Base-by-base conservation (phyloP, 2,113 vertebrate species). In the Crotophaga sulcirostris region DNA sequence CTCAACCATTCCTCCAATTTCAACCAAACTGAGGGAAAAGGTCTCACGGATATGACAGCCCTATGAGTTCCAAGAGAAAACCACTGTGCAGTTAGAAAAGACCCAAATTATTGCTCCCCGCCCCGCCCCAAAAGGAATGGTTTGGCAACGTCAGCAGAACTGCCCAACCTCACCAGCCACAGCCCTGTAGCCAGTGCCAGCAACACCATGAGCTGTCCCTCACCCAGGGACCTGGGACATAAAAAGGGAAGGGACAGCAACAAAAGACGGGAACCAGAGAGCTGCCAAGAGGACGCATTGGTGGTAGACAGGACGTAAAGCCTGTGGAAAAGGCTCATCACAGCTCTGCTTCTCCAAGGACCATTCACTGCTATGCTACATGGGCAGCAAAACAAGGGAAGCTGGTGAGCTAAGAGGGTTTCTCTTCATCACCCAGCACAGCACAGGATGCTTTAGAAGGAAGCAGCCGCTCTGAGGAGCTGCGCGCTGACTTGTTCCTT, bases 161-260 rank as follows among this genome's bases (percentile, higher is more conserved):
- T 0, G 0, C 67, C 34, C 75, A 44, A n/a, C 28, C 49, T 34
- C 0, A 0, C 58, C 1, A 9, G 88, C 42, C 14, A 1, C n/a
- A 42, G 80, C 45, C 67, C 51, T 3, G 3, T 7, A 21, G 60
- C 24, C 25, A 2, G 11, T 49, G 78, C 52, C 72, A 59, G 66
- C 33, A 21, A 56, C 21, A 40, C 18, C 2, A 3, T 4, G 51
- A 34, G 34, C 51, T 92, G 21, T 17, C 56, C 59, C 51, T 49
- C 76, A 36, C 10, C 11, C 15, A 28, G 17, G 10, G 70, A 19
- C 31, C 28, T 11, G 24, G 8, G 5, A 29, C 33, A 8, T 7
- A n/a, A 56, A 63, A 63, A 44, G 14, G 7, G 15, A 70, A 54
- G 16, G 5, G 13, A 16, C 7, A 72, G 44, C 34, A 59, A 63